A percentile compares a stretch with the other conserved stretches of the same genome.
Conservation (phyloP, 2,113 vertebrate species). For the Ptilorrhoa leucosticta region DNA sequence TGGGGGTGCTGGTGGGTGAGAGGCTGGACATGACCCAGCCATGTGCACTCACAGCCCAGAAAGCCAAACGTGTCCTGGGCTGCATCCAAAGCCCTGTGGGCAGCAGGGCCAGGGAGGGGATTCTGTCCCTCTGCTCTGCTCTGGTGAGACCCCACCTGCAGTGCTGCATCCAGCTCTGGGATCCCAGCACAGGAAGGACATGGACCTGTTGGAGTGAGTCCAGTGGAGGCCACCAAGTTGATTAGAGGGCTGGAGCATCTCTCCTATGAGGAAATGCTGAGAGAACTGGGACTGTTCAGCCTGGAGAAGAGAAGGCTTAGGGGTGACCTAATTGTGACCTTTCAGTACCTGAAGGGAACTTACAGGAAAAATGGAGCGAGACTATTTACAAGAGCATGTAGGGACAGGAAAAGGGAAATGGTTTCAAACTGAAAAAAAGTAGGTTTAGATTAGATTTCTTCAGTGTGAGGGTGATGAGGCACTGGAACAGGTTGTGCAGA, state of each 20-base stretch:
- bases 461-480: too few relatives aligned
- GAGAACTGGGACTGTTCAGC: neutral
- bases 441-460: neutral
- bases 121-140: neutral
- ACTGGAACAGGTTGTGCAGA: too few relatives aligned
- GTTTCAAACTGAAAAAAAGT: neutral
- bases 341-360: neutral
- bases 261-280: neutral
- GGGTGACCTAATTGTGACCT: neutral
- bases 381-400: neutral
- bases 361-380: neutral
- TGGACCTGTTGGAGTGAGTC: fast-evolving
- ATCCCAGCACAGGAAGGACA: neutral
- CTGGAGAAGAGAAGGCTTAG: neutral
- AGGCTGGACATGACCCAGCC: neutral
- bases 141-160: neutral
- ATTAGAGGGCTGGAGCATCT: neutral
- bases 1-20: fast-evolving
- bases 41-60: neutral
- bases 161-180: neutral
- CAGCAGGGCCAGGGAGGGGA: neutral
- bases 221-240: neutral
- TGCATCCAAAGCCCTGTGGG: neutral
- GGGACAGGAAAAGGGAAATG: neutral
- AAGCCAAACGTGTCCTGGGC: neutral